phyloP scores from a whole-genome alignment of 2,113 vertebrate species.

The Rynchops niger region DNA sequence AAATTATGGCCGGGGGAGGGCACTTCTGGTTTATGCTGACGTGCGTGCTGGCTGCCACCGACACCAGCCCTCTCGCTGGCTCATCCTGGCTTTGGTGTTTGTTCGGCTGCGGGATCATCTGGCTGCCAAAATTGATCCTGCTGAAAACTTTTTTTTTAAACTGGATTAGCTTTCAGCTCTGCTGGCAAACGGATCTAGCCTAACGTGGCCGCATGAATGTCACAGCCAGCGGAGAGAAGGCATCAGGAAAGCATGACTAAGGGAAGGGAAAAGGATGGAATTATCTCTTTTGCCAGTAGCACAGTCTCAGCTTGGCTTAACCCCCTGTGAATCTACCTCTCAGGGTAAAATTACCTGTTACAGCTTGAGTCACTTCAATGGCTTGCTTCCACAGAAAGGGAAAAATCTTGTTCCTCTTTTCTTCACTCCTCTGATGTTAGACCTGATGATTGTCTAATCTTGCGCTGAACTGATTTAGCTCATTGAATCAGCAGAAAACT shows the following conservation, averaged over 20 bases:
- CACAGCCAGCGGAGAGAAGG: not conserved
- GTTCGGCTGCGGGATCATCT: not conserved
- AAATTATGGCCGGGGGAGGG: not conserved
- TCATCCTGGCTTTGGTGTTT: not conserved
- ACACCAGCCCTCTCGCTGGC: not conserved
- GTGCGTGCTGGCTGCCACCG: not conserved
- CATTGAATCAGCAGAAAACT: slow-evolving; percentile 1
- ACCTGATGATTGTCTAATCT: not conserved
- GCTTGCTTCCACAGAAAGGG: not conserved
- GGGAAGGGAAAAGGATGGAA: slow-evolving; percentile 15
- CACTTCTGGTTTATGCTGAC: slow-evolving; percentile 43
- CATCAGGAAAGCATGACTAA: slow-evolving; percentile 57
- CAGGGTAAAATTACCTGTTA: slow-evolving; percentile 2
- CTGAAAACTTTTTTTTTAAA: not conserved
- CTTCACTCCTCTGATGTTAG: not conserved
- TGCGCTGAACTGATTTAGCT: not conserved
- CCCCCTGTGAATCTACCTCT: not conserved
- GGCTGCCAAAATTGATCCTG: slow-evolving; percentile 20
- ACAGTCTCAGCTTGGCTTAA: not conserved
- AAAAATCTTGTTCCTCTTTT: not conserved
- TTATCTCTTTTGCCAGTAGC: slow-evolving; percentile 3
- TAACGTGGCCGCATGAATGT: not conserved
- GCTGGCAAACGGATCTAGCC: not conserved
- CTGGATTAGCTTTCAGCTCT: slow-evolving; percentile 24
- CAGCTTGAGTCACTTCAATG: not conserved